Evolutionary conservation across 2,888 invertebrate species (phyloP), one percentile per base, ranked within the genome.

Genomic region (Aleiodes leptofemur): DNA sequence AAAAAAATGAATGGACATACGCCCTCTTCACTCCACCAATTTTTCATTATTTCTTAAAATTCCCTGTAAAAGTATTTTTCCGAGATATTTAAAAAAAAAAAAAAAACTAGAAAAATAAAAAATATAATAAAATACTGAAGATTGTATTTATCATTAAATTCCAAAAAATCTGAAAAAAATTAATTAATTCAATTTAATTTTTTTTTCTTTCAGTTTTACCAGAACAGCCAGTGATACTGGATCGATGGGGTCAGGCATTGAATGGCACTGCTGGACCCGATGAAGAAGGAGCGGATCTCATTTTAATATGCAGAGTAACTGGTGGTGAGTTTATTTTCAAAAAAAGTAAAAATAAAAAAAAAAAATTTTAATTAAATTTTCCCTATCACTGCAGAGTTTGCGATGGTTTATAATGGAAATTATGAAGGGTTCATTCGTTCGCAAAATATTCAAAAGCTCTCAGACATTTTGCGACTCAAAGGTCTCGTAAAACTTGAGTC

Each of bases 231-330:
- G 94, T 95, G 81, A 96, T 97, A 85, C 92, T 96, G 85, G 96
- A 97, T 91, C 93, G 95, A 80, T 95, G 94, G 93, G 96, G 96
- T 68, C 93, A 95, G 81, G 94, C 94, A 88, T 92, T 96, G 87
- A 96, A 96, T 90, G 93, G 93, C 82, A 94, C 95, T 23, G 94
- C 95, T 66, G 96, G 96, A 3, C 96, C 96, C 0, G 95, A 96
- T 88, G 94, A 95, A 88, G 96, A 96, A 90, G 95, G 95, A 3
- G 96, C 96, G 84, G 96, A 96, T 85, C 94, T 97, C 80, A 93
- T 94, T 73, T 92, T 97, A 84, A 96, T 95, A 76, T 97, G 97
- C 90, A 92, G 96, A 81, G 96, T 96, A 66, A 94, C 95, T 79
- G 96, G 96, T 84, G 96, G 97, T 94, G 92, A 93, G 94, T 88